A percentile compares a stretch with the other conserved stretches of the same genome.
phyloP scores from a whole-genome alignment of 2,797 vertebrate species.

The Falco biarmicus region DNA sequence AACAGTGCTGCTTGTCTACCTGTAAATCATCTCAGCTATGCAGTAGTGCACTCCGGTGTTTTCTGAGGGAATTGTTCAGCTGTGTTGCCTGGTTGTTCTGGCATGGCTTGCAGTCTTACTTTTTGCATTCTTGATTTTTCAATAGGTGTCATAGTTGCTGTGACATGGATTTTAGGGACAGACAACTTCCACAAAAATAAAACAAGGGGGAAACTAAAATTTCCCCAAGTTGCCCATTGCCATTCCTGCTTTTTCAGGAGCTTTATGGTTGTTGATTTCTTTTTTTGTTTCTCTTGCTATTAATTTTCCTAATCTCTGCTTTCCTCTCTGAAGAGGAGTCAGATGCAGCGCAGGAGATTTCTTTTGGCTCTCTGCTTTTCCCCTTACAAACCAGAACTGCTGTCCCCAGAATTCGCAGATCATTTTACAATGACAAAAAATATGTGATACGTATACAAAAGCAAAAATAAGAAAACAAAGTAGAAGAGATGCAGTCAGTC shows the following conservation, averaged over 20 bases:
- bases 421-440: background rate
- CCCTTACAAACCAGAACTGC: background rate
- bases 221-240: background rate
- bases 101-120: accelerated
- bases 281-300: background rate
- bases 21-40: background rate
- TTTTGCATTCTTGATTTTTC: background rate
- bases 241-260: background rate
- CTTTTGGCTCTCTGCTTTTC: background rate
- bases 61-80: background rate
- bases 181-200: background rate
- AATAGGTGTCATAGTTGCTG: background rate
- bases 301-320: background rate
- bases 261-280: background rate
- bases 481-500: background rate
- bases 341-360: background rate
- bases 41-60: slow-evolving; percentile 35
- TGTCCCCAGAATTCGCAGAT: background rate
- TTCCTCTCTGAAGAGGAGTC: background rate
- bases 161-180: background rate
- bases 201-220: background rate
- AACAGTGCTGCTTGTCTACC: background rate
- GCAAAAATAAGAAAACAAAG: background rate
- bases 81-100: background rate
- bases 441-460: background rate